phyloP scores from a whole-genome alignment of 2,113 vertebrate genomes.

The Osmerus mordax region DNA sequence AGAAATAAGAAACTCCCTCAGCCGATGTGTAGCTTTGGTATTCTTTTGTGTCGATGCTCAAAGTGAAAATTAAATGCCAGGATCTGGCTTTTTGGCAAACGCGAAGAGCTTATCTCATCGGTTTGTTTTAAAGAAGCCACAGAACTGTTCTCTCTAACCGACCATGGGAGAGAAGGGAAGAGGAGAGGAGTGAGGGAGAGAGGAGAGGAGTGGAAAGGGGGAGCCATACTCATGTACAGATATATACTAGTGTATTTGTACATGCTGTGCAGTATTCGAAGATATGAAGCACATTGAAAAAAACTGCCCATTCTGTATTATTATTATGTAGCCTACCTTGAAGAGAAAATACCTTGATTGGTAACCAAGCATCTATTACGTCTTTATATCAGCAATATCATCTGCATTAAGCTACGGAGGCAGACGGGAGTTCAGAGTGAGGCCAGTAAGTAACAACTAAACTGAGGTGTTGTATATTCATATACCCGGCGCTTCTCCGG shows the following conservation, averaged over 20 bases:
- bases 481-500: neutral
- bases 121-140: conserved; percentile 32
- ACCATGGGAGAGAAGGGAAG: neutral
- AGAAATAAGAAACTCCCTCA: conserved; percentile 25
- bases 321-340: too few species aligned
- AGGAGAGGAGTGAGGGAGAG: neutral
- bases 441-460: neutral
- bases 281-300: too few species aligned
- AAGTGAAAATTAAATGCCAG: conserved; percentile 12
- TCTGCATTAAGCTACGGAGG: neutral
- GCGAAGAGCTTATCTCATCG: conserved; percentile 42
- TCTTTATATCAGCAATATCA: too few species aligned
- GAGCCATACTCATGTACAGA: neutral
- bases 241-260: too few species aligned
- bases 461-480: neutral
- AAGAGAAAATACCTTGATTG: too few species aligned
- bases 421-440: neutral
- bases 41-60: conserved; percentile 31
- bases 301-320: too few species aligned
- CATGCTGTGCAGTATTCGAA: too few species aligned
- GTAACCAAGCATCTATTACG: too few species aligned
- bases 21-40: conserved; percentile 35
- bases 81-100: conserved; percentile 7
- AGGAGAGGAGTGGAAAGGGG: neutral
- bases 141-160: too few species aligned